Conservation (phyloP, 1,140 invertebrate species). For the Aphelinus certus region DNA sequence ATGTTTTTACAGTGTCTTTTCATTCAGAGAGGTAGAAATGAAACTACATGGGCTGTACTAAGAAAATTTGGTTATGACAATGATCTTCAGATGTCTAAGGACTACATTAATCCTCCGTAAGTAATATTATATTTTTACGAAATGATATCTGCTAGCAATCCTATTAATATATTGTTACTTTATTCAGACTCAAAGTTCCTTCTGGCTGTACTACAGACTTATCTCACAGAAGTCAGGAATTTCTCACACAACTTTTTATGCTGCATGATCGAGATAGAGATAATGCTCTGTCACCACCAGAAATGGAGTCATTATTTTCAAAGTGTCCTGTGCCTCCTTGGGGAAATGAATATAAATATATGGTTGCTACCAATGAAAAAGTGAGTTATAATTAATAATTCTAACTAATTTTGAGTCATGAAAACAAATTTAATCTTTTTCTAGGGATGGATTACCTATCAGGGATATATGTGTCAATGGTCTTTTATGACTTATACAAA, state of each 20-base stretch:
- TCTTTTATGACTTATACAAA: conserved; percentile 87
- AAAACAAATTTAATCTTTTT: conserved; percentile 24
- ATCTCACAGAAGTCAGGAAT: conserved; percentile 91
- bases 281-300: conserved; percentile 87
- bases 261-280: conserved; percentile 94
- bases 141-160: too few relatives aligned
- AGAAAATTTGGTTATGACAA: conserved; percentile 99
- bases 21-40: conserved; percentile 97
- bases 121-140: conserved; percentile 52
- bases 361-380: conserved; percentile 82
- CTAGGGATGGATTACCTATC: conserved; percentile 87
- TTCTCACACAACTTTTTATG: conserved; percentile 89
- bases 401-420: neutral
- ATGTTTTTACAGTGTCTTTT: conserved; percentile 96
- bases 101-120: conserved; percentile 89
- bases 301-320: conserved; percentile 91
- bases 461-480: conserved; percentile 97
- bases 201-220: conserved; percentile 90
- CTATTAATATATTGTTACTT: too few relatives aligned
- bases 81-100: conserved; percentile 87
- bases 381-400: conserved; percentile 53
- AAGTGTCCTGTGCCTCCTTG: conserved; percentile 90
- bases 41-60: conserved; percentile 99
- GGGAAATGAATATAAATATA: conserved; percentile 80
- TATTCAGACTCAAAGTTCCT: conserved; percentile 81